Percentiles rank a stretch among this genome's conserved stretches.
Conservation (phyloP, 2,888 invertebrate species). For the Pollenia angustigena region DNA sequence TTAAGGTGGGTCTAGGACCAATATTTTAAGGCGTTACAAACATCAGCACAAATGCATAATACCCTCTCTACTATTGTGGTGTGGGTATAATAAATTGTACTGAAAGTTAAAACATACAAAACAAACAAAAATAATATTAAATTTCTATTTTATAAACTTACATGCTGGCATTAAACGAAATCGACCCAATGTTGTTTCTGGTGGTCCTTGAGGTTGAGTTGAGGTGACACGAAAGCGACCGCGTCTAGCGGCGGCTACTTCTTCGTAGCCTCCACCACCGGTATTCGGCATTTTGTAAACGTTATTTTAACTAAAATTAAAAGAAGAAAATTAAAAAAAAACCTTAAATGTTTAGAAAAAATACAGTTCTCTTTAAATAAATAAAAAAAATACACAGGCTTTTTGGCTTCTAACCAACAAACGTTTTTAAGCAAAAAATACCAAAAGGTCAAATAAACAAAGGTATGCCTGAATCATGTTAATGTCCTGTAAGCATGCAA, state of each 20-base stretch:
- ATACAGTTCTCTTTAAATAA: background rate
- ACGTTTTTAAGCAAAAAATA: slow-evolving; percentile 20
- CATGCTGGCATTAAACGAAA: slow-evolving; percentile 84
- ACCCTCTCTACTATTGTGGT: too few species aligned
- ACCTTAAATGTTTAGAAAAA: background rate
- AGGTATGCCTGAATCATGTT: slow-evolving; percentile 21
- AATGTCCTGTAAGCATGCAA: slow-evolving; percentile 67
- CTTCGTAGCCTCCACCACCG: slow-evolving; percentile 81
- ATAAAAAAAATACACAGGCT: background rate
- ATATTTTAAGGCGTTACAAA: too few species aligned
- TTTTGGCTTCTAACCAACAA: slow-evolving; percentile 50
- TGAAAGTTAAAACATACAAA: background rate
- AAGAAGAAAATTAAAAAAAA: slow-evolving; percentile 12
- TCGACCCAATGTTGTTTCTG: slow-evolving; percentile 84
- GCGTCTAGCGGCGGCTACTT: slow-evolving; percentile 83
- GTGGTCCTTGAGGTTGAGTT: slow-evolving; percentile 81
- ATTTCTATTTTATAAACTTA: slow-evolving; percentile 75
- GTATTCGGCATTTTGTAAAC: slow-evolving; percentile 76
- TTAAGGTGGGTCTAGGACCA: too few species aligned
- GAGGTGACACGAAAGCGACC: slow-evolving; percentile 86
- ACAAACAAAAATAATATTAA: background rate
- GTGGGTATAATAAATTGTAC: too few species aligned
- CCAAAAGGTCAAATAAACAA: slow-evolving; percentile 52
- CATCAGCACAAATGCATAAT: too few species aligned
- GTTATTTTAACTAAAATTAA: slow-evolving; percentile 71